phyloP scores from a whole-genome alignment of 35 echinoderm and acorn worm species.

The Anneissia japonica region DNA sequence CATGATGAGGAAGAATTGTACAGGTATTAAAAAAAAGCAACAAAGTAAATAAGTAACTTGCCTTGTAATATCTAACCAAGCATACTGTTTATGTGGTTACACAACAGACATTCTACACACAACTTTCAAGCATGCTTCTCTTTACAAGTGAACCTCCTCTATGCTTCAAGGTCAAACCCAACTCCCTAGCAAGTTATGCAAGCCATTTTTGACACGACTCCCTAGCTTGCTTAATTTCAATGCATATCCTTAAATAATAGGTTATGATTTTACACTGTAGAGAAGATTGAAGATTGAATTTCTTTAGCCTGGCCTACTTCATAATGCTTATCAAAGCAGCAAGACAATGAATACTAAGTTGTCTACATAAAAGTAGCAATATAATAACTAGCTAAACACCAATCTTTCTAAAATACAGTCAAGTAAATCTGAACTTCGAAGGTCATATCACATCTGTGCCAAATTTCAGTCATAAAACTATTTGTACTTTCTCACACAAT shows the following conservation, averaged over 20 bases:
- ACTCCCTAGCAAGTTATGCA: background rate
- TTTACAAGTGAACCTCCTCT: background rate
- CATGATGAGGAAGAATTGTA: too few relatives aligned
- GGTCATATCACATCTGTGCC: too few relatives aligned
- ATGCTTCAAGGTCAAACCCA: background rate
- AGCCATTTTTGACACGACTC: background rate
- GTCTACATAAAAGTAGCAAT: too few relatives aligned
- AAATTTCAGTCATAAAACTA: too few relatives aligned
- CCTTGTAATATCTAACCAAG: background rate
- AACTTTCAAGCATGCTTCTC: background rate
- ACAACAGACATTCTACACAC: background rate
- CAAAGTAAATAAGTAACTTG: background rate
- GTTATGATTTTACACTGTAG: too few relatives aligned
- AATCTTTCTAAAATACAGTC: too few relatives aligned
- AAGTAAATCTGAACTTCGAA: too few relatives aligned
- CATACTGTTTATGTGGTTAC: background rate
- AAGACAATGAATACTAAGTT: background rate
- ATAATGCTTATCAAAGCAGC: background rate
- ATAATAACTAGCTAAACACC: too few relatives aligned
- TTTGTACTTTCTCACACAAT: too few relatives aligned
- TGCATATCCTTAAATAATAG: too few relatives aligned
- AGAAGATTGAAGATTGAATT: background rate
- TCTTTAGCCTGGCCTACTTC: background rate
- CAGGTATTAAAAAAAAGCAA: too few relatives aligned
- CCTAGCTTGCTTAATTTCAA: background rate